Conservation (phyloP, 2,797 vertebrate species). For the Catharus ustulatus region DNA sequence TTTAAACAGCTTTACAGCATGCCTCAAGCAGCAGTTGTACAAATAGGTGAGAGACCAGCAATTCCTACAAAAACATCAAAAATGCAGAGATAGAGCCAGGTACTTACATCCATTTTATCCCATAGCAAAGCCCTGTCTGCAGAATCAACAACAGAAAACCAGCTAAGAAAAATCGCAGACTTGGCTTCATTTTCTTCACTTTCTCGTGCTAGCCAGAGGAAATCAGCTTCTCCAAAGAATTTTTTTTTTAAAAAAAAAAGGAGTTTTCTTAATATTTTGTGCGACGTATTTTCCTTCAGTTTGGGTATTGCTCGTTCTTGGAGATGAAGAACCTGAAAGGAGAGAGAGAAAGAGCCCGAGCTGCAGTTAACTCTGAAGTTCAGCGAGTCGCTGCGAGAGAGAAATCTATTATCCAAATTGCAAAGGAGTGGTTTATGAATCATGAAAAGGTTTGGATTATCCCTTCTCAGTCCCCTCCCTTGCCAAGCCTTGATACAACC, state of each 20-base stretch:
- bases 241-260: too few species aligned
- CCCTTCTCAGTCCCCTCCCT: neutral
- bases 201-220: neutral
- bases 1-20: neutral
- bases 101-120: slow-evolving; percentile 99
- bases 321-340: slow-evolving; percentile 39
- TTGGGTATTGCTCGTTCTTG: neutral
- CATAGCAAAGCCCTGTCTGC: slow-evolving; percentile 88
- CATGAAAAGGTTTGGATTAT: slow-evolving; percentile 1
- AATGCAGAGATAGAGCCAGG: neutral
- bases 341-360: neutral
- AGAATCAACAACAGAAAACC: slow-evolving; percentile 86
- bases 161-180: slow-evolving; percentile 77
- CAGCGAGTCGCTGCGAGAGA: fast-evolving
- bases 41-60: neutral
- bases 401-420: slow-evolving; percentile 62
- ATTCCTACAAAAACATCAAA: neutral
- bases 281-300: neutral
- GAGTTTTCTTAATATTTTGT: neutral
- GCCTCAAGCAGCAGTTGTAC: neutral
- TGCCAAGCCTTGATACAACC: slow-evolving; percentile 33
- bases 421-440: slow-evolving; percentile 69
- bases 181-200: slow-evolving; percentile 83
- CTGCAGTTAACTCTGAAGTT: neutral
- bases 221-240: neutral